Base-by-base conservation (phyloP, 2,113 vertebrate species). In the Herpetotheres cachinnans region DNA sequence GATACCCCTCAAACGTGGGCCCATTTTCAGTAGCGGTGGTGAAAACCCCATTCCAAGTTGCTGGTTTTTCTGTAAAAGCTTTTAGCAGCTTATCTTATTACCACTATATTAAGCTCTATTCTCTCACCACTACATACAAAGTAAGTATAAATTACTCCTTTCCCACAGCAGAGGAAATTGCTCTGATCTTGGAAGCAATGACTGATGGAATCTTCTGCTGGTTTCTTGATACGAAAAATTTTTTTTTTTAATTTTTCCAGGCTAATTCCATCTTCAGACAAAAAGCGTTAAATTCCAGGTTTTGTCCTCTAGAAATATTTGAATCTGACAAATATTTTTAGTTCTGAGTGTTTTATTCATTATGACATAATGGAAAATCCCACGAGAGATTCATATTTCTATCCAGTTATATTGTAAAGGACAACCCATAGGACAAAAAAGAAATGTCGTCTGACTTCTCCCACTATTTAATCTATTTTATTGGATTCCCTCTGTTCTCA, bases 11-110 rank as follows among this genome's bases (percentile, higher is more conserved):
- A 50, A 87, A 70, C 9, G 6, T 40, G 55, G 71, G 26, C 55
- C 59, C 32, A 49, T 32, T 92, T 90, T 84, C 77, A 84, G 22
- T 0, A 40, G 13, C 49, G 81, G 16, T n/a, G 47, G 26, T 55
- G 54, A 74, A 91, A 93, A 47, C 2, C 5, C 54, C 16, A 38
- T 79, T 91, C 52, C 56, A 70, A 58, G 34, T 36, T 67, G 21
- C 30, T 91, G 65, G 30, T 26, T 94, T 72, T 30, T 65, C 30
- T 70, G 30, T 54, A 87, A 86, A 91, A 89, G 22, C 44, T 95
- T 95, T 93, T 95, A 91, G 49, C 86, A 94, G 69, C 10, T 92
- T 71, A 84, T 90, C 36, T 94, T 89, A 84, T 91, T 91, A 56
- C 93, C 52, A 65, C 13, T 76, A 11, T 16, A 44, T 91, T 95